phyloP scores from a whole-genome alignment of 92 coral and sea anemone species.

The Porites divaricata region DNA sequence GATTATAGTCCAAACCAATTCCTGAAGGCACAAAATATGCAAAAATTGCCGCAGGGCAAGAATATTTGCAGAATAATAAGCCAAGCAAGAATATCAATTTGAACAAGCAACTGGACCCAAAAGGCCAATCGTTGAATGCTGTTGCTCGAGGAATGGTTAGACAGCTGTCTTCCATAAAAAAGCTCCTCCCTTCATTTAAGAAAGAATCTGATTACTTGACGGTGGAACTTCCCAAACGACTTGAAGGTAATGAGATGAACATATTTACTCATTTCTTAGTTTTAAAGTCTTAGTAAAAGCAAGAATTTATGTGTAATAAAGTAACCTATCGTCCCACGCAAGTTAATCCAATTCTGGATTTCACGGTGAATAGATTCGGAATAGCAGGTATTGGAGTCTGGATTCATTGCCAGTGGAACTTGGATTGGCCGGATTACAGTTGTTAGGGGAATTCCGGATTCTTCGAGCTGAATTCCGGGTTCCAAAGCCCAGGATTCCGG shows the following conservation, averaged over 20 bases:
- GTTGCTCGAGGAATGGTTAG: constrained; percentile 2
- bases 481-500: too few relatives aligned
- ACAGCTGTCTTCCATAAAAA: constrained; percentile 1
- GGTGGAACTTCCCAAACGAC: constrained; percentile 58
- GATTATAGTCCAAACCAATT: background rate
- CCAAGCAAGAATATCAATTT: background rate
- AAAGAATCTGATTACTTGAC: constrained; percentile 51
- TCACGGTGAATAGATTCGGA: too few relatives aligned
- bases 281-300: too few relatives aligned
- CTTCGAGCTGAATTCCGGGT: too few relatives aligned
- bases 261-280: too few relatives aligned
- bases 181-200: constrained; percentile 18
- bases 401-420: too few relatives aligned
- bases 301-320: too few relatives aligned
- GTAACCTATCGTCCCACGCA: too few relatives aligned
- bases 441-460: too few relatives aligned
- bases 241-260: constrained; percentile 39
- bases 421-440: too few relatives aligned
- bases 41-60: background rate
- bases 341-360: too few relatives aligned
- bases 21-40: background rate
- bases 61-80: background rate
- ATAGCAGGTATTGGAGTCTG: too few relatives aligned
- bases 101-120: constrained; percentile 1
- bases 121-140: background rate